Conservation (phyloP, 2,888 invertebrate species). For the Beris chalybata region DNA sequence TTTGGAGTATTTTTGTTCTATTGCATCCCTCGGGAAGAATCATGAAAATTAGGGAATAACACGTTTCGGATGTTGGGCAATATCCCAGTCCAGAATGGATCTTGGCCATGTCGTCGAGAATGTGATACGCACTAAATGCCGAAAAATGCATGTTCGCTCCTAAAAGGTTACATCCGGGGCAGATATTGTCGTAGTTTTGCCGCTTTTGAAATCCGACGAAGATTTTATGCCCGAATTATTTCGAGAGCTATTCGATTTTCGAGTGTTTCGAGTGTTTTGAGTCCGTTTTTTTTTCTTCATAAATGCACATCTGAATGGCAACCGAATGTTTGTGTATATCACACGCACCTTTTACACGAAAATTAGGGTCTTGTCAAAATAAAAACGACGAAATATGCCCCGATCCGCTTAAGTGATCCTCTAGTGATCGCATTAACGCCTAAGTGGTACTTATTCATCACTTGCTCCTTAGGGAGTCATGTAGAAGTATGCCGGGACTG, state of each 20-base stretch:
- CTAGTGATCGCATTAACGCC: slow-evolving; percentile 8
- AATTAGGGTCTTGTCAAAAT: slow-evolving; percentile 39
- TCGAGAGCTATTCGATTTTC: slow-evolving; percentile 22
- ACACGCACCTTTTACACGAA: slow-evolving; percentile 34
- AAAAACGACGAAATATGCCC: slow-evolving; percentile 18
- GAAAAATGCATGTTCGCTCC: slow-evolving; percentile 25
- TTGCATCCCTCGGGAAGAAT: slow-evolving; percentile 21
- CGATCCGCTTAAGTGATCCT: no score
- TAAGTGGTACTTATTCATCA: slow-evolving; percentile 15
- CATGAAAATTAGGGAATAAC: slow-evolving; percentile 19
- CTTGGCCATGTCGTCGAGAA: background rate
- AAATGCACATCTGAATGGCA: background rate
- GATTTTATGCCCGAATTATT: slow-evolving; percentile 42
- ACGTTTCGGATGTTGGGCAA: slow-evolving; percentile 34
- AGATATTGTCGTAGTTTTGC: slow-evolving; percentile 22
- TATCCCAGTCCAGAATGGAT: background rate
- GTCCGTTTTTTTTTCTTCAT: slow-evolving; percentile 32
- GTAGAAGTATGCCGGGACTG: background rate
- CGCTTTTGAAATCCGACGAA: slow-evolving; percentile 51
- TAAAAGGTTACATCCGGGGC: slow-evolving; percentile 47
- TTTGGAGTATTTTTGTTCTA: slow-evolving; percentile 27
- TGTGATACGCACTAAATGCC: no score
- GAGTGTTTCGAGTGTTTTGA: slow-evolving; percentile 30
- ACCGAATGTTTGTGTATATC: slow-evolving; percentile 30
- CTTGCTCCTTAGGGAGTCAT: background rate